Percentiles rank a stretch among this genome's conserved stretches.
Evolutionary conservation across 2,797 vertebrate genomes (phyloP).

Genomic region (Cottoperca gobio): DNA sequence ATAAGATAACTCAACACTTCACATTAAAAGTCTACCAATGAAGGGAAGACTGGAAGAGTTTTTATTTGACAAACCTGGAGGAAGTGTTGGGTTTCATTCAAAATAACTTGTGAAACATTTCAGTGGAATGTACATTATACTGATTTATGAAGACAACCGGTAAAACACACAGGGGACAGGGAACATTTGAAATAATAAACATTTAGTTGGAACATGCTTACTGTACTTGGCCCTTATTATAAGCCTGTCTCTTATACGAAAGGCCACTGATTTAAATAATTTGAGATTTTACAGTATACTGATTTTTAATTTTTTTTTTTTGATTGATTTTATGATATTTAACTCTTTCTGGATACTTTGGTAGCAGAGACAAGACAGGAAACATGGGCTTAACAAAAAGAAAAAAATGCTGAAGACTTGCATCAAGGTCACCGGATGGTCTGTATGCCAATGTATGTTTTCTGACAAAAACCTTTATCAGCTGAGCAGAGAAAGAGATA

Average conservation of each 20-base stretch:
- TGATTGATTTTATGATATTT: not conserved
- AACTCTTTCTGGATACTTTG: not conserved
- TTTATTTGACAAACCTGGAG: not conserved
- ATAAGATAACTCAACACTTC: not conserved
- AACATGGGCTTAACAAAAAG: not conserved
- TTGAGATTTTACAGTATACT: not conserved
- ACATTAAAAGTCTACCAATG: not conserved
- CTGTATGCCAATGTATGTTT: not conserved
- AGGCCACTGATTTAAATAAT: not conserved
- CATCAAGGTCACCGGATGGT: not conserved
- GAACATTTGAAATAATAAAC: not conserved
- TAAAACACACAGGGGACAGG: not conserved
- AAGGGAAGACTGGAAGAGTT: not conserved
- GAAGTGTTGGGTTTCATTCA: not conserved
- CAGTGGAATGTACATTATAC: not conserved
- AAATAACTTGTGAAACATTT: not conserved
- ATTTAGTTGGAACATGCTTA: not conserved
- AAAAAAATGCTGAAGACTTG: not conserved
- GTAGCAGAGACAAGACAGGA: not conserved
- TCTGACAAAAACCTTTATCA: constrained; percentile 19
- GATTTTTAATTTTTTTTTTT: not conserved
- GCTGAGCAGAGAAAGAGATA: too few species aligned
- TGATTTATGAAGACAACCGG: not conserved
- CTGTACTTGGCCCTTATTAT: not conserved
- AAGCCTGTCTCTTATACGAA: not conserved